phyloP scores from a whole-genome alignment of 2,113 vertebrate species.

The Lampris incognitus region DNA sequence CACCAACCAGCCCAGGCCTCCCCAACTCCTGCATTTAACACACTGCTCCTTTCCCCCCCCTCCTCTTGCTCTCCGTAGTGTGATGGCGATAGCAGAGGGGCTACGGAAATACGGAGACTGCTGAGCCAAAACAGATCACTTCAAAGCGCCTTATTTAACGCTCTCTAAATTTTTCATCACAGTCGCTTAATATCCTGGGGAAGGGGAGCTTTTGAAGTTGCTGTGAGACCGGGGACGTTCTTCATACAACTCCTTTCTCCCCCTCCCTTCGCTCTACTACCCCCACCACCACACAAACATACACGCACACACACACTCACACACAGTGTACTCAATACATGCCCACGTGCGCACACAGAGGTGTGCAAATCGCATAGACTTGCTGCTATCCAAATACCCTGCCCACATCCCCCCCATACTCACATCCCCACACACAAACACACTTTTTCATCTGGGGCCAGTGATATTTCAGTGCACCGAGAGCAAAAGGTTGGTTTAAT shows the following conservation, averaged over 20 bases:
- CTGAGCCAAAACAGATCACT: slow-evolving; percentile 88
- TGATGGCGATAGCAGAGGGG: slow-evolving; percentile 77
- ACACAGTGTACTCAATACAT: slow-evolving; percentile 30
- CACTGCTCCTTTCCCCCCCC: slow-evolving; percentile 24
- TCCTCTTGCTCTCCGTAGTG: slow-evolving; percentile 30
- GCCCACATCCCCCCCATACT: slow-evolving; percentile 8
- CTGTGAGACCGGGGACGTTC: slow-evolving; percentile 83
- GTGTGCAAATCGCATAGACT: slow-evolving; percentile 13
- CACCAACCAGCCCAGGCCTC: slow-evolving; percentile 62
- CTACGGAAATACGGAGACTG: slow-evolving; percentile 85
- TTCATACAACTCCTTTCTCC: slow-evolving; percentile 79
- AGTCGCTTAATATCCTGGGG: slow-evolving; percentile 89
- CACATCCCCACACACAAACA: neutral
- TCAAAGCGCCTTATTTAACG: slow-evolving; percentile 89
- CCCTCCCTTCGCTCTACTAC: slow-evolving; percentile 69
- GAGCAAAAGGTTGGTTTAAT: slow-evolving; percentile 8
- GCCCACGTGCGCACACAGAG: slow-evolving; percentile 18
- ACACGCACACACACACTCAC: slow-evolving; percentile 46
- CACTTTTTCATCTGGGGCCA: neutral
- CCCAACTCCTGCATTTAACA: slow-evolving; percentile 53
- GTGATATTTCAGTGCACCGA: slow-evolving; percentile 1
- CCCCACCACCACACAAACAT: slow-evolving; percentile 62
- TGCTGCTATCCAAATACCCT: slow-evolving; percentile 1
- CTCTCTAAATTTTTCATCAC: slow-evolving; percentile 89
- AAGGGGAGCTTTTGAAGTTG: slow-evolving; percentile 88